A percentile compares a stretch with the other conserved stretches of the same genome.
Evolutionary conservation across 2,797 vertebrate genomes (phyloP).

Genomic region (Coranthus polyacanthus): DNA sequence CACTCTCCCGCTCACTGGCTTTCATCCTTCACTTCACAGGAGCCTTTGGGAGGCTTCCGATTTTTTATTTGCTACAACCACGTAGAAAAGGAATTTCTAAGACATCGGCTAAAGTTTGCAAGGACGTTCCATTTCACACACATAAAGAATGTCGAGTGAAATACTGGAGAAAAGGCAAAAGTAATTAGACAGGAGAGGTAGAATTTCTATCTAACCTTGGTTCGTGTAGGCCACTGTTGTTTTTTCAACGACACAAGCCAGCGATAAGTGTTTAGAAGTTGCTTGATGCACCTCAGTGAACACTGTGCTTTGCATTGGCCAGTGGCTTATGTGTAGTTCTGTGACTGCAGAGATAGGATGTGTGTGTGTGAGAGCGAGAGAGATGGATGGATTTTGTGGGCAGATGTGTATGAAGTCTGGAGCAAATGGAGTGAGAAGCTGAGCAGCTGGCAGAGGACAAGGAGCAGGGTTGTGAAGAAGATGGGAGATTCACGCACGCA

Average conservation of each 20-base stretch:
- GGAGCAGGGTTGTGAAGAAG: slow-evolving; percentile 67
- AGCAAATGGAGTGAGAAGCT: slow-evolving; percentile 86
- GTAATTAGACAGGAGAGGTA: slow-evolving; percentile 53
- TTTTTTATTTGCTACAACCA: slow-evolving; percentile 75
- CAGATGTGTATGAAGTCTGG: slow-evolving; percentile 86
- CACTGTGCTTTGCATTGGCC: slow-evolving; percentile 31
- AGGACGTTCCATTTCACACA: slow-evolving; percentile 77
- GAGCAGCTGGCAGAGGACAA: slow-evolving; percentile 84
- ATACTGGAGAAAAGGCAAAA: slow-evolving; percentile 39
- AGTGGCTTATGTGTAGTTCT: slow-evolving; percentile 34
- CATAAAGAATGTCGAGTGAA: slow-evolving; percentile 26
- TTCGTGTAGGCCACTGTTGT: slow-evolving; percentile 38
- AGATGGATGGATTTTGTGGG: slow-evolving; percentile 69
- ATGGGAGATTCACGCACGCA: slow-evolving; percentile 48
- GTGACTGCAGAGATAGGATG: slow-evolving; percentile 6
- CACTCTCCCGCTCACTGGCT: slow-evolving; percentile 75
- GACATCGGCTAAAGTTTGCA: slow-evolving; percentile 78
- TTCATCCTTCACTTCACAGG: slow-evolving; percentile 83
- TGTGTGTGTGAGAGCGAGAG: slow-evolving; percentile 23
- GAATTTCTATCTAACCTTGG: slow-evolving; percentile 49
- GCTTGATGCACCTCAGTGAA: slow-evolving; percentile 35
- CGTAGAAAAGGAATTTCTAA: slow-evolving; percentile 71
- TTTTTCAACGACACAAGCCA: slow-evolving; percentile 53
- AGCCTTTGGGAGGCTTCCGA: slow-evolving; percentile 77
- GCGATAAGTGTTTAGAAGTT: slow-evolving; percentile 45